Base-by-base conservation (phyloP, 23 tunicate genomes). In the Clavelina lepadiformis region DNA sequence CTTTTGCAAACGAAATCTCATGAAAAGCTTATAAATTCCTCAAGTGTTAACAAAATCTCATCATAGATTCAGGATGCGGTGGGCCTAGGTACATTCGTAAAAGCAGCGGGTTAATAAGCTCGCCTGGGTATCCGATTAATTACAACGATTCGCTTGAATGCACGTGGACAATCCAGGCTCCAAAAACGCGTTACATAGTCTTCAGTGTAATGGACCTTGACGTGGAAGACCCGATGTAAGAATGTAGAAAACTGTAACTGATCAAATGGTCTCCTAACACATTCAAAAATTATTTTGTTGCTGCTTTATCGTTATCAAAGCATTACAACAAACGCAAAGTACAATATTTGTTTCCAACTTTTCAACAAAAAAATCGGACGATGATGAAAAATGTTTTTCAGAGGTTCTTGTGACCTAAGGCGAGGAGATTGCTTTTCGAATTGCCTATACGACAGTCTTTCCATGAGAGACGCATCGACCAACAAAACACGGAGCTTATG, bases 181-280 rank as follows among this genome's bases (percentile, higher is more conserved):
- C 91, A 6, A 35, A 55, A 0, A 58, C 66, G 26, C 46, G 32
- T 7, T 56, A 45, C 0, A 62, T 82, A 0, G 38, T 80, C 35
- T n/a, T 88, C 36, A 47, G 58, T 30, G 18, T 88, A 3, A n/a
- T 81, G 36, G 88, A 80, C 31, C 28, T 88, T 23, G 77, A 88
- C 37, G 35, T 74, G 52, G 96, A 88, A 56, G 69, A 64, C 38
- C 82, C 88, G 4, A 54, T 61, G 96, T 88, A 38, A 67, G 83
- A 25, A n/a, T 7, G 11, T 18, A 23, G 23, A 0, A 31, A 0
- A 18, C 11, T 11, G 19, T 61, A 41, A 41, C 49, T n/a, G n/a
- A n/a, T n/a, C n/a, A n/a, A n/a, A n/a, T 33, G 11, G 46, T 28
- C 35, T 62, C 20, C 8, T 27, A n/a, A 19, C 22, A 13, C 24